A percentile compares a stretch with the other conserved stretches of the same genome.
These are phyloP conservation scores for Bos indicus DNA, from an alignment of 2,113 vertebrate species.

Conservation along the genomic window DNA sequence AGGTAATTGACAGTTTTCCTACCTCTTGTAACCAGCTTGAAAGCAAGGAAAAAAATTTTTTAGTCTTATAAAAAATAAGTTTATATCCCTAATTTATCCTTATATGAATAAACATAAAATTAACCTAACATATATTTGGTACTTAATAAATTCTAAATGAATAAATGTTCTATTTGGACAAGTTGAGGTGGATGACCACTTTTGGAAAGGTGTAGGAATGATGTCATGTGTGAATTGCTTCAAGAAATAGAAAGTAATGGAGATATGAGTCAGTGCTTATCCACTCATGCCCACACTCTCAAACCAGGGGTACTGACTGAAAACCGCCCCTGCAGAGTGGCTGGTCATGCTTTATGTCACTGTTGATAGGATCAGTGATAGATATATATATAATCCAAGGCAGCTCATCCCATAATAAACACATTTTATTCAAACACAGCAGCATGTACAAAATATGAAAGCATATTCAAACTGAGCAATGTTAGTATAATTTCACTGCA, in stretches of 20 bases:
- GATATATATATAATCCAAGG: background rate
- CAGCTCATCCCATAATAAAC: background rate
- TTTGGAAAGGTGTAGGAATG: background rate
- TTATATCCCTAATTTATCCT: background rate
- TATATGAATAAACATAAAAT: background rate
- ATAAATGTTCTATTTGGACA: background rate
- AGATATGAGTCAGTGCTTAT: background rate
- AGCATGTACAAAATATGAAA: accelerated
- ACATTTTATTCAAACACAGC: background rate
- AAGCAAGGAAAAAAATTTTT: background rate
- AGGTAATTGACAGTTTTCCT: background rate
- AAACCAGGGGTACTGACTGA: background rate
- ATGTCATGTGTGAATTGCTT: background rate
- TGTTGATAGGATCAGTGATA: background rate
- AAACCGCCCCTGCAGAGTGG: background rate
- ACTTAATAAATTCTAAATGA: background rate
- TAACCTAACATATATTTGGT: background rate
- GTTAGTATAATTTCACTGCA: background rate
- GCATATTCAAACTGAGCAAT: background rate
- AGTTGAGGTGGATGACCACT: background rate
- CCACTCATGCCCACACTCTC: background rate
- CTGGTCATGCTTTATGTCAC: background rate
- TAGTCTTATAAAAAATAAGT: background rate
- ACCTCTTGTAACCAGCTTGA: background rate
- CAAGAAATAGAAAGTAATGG: background rate